A percentile compares a stretch with the other conserved stretches of the same genome.
Evolutionary conservation across 2,888 invertebrate genomes (phyloP).

Genomic region (Leucophenga montana): DNA sequence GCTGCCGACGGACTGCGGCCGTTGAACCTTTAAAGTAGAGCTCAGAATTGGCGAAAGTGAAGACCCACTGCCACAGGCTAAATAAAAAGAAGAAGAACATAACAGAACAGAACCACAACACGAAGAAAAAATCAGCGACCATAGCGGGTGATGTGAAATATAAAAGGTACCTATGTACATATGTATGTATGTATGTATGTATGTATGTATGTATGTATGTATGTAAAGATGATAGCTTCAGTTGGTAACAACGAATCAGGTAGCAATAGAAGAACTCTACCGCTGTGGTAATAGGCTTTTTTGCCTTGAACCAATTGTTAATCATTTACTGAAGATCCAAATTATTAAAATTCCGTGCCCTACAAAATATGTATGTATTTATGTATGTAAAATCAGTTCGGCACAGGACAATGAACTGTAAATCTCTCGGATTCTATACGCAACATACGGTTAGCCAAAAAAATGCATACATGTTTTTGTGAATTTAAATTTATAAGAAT

Average conservation of each 20-base stretch:
- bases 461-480: no score
- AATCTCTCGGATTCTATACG: no score
- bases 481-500: no score
- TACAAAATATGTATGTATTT: no score
- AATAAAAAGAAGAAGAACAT: constrained; percentile 20
- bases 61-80: constrained; percentile 67
- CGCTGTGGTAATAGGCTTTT: no score
- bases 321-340: no score
- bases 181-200: not conserved
- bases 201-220: not conserved
- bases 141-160: constrained; percentile 50
- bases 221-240: constrained; percentile 7
- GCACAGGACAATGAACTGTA: no score
- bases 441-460: no score
- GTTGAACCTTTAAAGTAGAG: constrained; percentile 64
- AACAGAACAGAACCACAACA: constrained; percentile 21
- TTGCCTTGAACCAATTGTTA: no score
- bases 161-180: constrained; percentile 54
- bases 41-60: constrained; percentile 69
- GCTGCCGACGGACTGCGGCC: constrained; percentile 38
- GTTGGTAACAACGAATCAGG: not conserved
- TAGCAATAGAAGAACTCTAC: no score
- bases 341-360: no score
- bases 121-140: constrained; percentile 36
- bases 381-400: no score